Base-by-base conservation (phyloP, 2,888 invertebrate genomes). In the Sepiola atlantica region DNA sequence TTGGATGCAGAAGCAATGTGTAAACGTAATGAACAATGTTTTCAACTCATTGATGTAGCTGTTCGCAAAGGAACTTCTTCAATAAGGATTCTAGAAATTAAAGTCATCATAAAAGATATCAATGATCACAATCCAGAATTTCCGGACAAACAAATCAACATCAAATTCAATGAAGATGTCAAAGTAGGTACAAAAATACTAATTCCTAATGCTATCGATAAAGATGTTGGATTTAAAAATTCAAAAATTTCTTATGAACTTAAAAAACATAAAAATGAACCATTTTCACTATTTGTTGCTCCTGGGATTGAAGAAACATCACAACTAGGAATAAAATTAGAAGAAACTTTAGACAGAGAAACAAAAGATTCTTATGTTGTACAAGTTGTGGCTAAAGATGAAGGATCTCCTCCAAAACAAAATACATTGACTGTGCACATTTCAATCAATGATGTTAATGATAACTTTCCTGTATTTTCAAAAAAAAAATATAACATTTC, bases 51-150 rank as follows among this genome's bases (percentile, higher is more conserved):
- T 77, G 77, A 77, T 77, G 77, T 77, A 77, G 77, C 77, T 77
- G 77, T 77, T 77, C 77, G 77, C n/a, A 77, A 77, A 77, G 18
- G 77, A 77, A 32, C 77, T 77, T 77, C 77, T 77, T 77, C 77
- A 77, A 77, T 77, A 14, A 77, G 77, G n/a, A 77, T 77, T 77
- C n/a, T 77, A 32, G 77, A 77, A 77, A 77, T 77, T 2, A 77
- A 77, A 32, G 77, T 77, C 14, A 77, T 77, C 32, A 77, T 77
- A 77, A 77, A 77, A 77, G 77, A 77, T 32, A 77, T 77, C 16
- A 77, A 77, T 77, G 77, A 77, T 16, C 77, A 77, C 32, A n/a
- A 77, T n/a, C 77, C 77, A n/a, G 77, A 77, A 77, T 77, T 77
- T 77, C 77, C 77, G 0, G 18, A 77, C 3, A 77, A 77, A 77